Evolutionary conservation across 1,140 invertebrate genomes (phyloP).

Genomic region (Heliothis virescens): DNA sequence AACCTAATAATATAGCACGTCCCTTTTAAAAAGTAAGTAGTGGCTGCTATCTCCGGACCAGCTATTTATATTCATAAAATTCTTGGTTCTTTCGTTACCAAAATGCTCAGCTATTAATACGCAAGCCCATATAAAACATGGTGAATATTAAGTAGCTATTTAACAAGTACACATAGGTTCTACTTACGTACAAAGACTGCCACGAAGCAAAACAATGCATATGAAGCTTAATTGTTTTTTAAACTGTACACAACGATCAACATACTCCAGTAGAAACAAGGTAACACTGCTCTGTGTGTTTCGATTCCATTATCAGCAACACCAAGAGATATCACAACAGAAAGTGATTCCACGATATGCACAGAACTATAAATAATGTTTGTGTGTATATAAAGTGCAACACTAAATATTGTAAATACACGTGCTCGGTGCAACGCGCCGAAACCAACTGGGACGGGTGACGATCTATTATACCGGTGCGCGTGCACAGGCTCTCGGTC

Average conservation of each 20-base stretch:
- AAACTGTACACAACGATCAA: slow-evolving; percentile 47
- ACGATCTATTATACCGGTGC: slow-evolving; percentile 83
- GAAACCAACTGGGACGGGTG: slow-evolving; percentile 81
- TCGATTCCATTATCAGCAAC: slow-evolving; percentile 53
- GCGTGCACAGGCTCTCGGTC: slow-evolving; percentile 80
- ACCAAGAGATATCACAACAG: slow-evolving; percentile 40
- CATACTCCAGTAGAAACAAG: slow-evolving; percentile 52
- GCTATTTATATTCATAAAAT: slow-evolving; percentile 24
- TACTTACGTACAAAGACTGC: slow-evolving; percentile 41
- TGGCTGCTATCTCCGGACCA: slow-evolving; percentile 17
- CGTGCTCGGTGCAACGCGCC: slow-evolving; percentile 79
- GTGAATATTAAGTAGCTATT: background rate
- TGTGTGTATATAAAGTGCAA: slow-evolving; percentile 56
- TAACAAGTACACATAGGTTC: slow-evolving; percentile 7
- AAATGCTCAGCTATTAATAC: slow-evolving; percentile 23
- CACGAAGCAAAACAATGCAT: slow-evolving; percentile 38
- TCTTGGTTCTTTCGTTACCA: slow-evolving; percentile 11
- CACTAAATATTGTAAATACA: slow-evolving; percentile 65
- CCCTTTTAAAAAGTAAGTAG: slow-evolving; percentile 20
- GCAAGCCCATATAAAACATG: background rate
- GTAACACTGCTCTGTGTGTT: slow-evolving; percentile 20
- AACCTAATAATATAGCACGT: slow-evolving; percentile 20
- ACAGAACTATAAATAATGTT: slow-evolving; percentile 47
- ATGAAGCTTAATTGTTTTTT: slow-evolving; percentile 34
- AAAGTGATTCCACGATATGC: slow-evolving; percentile 48